phyloP scores from a whole-genome alignment of 2,888 invertebrate species.

The Perdita meconis region DNA sequence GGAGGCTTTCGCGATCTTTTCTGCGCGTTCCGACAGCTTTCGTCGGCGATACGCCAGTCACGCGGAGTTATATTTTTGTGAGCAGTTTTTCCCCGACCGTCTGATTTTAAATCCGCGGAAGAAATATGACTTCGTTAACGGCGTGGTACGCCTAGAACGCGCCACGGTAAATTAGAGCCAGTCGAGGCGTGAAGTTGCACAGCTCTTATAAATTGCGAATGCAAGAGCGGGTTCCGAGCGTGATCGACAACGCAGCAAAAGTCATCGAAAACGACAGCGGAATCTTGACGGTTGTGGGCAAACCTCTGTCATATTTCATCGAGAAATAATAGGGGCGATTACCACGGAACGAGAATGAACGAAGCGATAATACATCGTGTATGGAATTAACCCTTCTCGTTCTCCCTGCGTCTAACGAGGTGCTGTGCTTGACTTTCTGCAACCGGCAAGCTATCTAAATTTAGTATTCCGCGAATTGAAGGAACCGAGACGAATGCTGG shows the following conservation, averaged over 20 bases:
- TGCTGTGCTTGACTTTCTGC: too few species aligned
- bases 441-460: neutral
- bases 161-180: constrained; percentile 8
- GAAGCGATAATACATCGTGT: neutral
- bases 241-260: neutral
- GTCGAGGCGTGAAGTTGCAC: neutral
- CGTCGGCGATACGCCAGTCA: constrained; percentile 33
- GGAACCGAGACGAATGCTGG: neutral
- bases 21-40: neutral
- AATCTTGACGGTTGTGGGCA: too few species aligned
- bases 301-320: too few species aligned
- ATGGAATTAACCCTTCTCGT: too few species aligned
- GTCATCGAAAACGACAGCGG: neutral
- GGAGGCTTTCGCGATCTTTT: neutral
- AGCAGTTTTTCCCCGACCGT: neutral
- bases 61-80: constrained; percentile 18
- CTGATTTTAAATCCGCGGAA: constrained; percentile 1
- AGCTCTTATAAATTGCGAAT: neutral
- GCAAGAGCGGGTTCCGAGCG: neutral
- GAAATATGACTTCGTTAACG: constrained; percentile 29
- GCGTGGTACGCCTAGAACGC: constrained; percentile 1
- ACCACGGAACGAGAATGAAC: too few species aligned
- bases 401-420: too few species aligned
- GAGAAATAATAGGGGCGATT: too few species aligned
- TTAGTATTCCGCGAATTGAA: constrained; percentile 7